Conservation (phyloP, 2,888 invertebrate genomes). For the Osmoderma eremita region DNA sequence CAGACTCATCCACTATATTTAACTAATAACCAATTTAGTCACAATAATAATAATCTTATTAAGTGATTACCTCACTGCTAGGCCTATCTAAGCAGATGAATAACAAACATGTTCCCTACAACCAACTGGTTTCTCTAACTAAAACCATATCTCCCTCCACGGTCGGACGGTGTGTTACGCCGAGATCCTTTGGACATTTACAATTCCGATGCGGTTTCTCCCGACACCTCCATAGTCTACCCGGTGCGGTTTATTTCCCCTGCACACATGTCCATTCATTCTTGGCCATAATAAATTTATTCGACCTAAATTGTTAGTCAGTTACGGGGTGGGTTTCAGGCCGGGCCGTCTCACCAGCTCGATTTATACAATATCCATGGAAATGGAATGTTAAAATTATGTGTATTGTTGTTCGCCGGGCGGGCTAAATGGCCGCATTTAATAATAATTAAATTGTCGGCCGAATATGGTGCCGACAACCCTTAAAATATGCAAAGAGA, state of each 20-base stretch:
- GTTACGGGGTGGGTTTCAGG: constrained; percentile 15
- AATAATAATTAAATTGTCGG: constrained; percentile 24
- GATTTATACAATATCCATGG: constrained; percentile 33
- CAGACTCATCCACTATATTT: too few relatives aligned
- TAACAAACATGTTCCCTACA: too few relatives aligned
- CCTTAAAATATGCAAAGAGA: not conserved
- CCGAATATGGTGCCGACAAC: not conserved
- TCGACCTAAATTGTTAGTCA: constrained; percentile 42
- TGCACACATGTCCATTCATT: constrained; percentile 43
- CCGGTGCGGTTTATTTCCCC: constrained; percentile 40
- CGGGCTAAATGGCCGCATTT: constrained; percentile 14
- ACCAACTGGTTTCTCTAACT: too few relatives aligned
- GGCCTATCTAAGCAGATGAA: too few relatives aligned
- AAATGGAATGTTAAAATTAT: constrained; percentile 40
- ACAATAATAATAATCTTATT: too few relatives aligned
- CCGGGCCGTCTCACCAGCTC: constrained; percentile 13
- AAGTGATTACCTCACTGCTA: too few relatives aligned
- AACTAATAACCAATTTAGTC: too few relatives aligned
- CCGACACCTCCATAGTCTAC: constrained; percentile 39
- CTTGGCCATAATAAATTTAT: constrained; percentile 45
- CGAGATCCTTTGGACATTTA: constrained; percentile 32
- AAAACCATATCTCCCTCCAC: too few relatives aligned
- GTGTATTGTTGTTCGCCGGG: constrained; percentile 6
- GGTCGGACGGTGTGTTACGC: too few relatives aligned
- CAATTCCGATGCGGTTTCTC: constrained; percentile 44